Percentiles rank a stretch among this genome's conserved stretches.
Conservation (phyloP, 1,140 invertebrate genomes). For the honey bee (Apis mellifera) region DNA sequence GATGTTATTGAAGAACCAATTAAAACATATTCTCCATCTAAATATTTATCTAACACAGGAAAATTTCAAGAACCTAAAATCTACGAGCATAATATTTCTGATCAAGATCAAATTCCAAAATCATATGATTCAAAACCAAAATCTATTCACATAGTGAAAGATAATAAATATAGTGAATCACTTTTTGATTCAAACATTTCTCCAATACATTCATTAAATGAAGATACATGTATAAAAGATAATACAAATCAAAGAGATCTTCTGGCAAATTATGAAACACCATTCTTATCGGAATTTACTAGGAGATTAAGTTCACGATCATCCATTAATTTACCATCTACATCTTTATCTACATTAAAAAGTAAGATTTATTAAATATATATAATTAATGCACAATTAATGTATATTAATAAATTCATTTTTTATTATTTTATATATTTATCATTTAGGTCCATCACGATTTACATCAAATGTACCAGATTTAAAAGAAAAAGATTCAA, state of each 20-base stretch:
- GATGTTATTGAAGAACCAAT: conserved; percentile 72
- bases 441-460: conserved; percentile 66
- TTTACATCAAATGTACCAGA: conserved; percentile 69
- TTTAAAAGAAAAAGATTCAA: conserved; percentile 76
- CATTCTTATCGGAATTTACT: conserved; percentile 86
- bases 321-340: conserved; percentile 76
- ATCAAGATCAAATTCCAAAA: conserved; percentile 55
- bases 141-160: conserved; percentile 56
- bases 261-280: conserved; percentile 82
- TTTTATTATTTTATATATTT: background rate
- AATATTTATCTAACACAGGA: conserved; percentile 56
- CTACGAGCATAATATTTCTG: conserved; percentile 50
- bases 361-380: conserved; percentile 59
- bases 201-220: conserved; percentile 56
- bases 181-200: conserved; percentile 70
- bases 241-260: conserved; percentile 67
- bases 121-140: conserved; percentile 50
- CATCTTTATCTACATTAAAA: conserved; percentile 65
- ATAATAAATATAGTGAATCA: conserved; percentile 64
- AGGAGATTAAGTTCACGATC: conserved; percentile 82
- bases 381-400: background rate
- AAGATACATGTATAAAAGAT: conserved; percentile 58
- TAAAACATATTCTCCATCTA: conserved; percentile 49
- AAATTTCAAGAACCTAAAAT: conserved; percentile 56
- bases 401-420: background rate